These are phyloP conservation scores for Linyphia triangularis DNA, from an alignment of 2,888 invertebrate species.

Conservation along the genomic window DNA sequence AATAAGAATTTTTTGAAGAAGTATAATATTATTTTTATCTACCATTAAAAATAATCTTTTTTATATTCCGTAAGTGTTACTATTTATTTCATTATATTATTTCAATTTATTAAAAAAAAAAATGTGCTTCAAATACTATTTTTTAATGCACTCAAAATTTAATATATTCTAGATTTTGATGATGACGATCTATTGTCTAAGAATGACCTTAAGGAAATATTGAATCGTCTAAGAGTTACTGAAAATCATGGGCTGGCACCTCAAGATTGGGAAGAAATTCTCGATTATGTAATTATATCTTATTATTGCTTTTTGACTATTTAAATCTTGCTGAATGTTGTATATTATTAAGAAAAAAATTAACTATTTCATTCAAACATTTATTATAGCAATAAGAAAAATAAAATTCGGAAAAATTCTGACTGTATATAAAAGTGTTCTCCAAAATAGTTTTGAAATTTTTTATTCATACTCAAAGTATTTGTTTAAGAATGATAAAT, in stretches of 20 bases:
- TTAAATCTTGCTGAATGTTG: not conserved
- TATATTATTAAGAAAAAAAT: not conserved
- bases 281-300: slow-evolving; percentile 25
- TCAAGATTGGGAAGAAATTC: slow-evolving; percentile 78
- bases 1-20: no score
- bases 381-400: not conserved
- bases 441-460: not conserved
- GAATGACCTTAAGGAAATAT: slow-evolving; percentile 89
- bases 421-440: not conserved
- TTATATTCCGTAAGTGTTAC: no score
- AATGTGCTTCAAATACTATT: not conserved
- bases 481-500: no score
- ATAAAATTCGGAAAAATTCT: not conserved
- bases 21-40: no score
- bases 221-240: slow-evolving; percentile 88
- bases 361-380: no score
- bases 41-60: no score
- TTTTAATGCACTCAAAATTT: not conserved
- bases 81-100: no score
- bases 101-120: not conserved
- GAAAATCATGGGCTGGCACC: slow-evolving; percentile 86
- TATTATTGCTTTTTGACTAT: not conserved
- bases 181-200: slow-evolving; percentile 95
- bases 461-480: no score
- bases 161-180: slow-evolving; percentile 87